phyloP scores from a whole-genome alignment of 2,113 vertebrate genomes.

The Castor canadensis region DNA sequence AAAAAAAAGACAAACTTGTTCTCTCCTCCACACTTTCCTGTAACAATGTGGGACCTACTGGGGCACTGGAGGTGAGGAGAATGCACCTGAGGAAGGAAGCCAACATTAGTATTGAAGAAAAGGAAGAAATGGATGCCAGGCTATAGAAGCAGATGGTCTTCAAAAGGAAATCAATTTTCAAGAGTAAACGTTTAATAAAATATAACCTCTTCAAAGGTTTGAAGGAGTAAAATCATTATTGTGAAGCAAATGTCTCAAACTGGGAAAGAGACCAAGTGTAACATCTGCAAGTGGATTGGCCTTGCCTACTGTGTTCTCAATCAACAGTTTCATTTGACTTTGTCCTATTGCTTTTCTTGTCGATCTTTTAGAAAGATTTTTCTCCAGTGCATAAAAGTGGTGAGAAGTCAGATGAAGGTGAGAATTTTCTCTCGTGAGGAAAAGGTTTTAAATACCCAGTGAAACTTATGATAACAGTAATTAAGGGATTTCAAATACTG shows the following conservation, averaged over 20 bases:
- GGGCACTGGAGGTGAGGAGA: background rate
- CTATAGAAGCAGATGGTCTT: background rate
- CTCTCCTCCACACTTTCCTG: background rate
- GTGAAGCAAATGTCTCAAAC: slow-evolving; percentile 36
- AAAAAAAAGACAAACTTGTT: too few species aligned
- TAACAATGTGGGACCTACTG: background rate
- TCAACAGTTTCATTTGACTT: background rate
- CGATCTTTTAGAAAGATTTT: background rate
- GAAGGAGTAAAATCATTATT: slow-evolving; percentile 16
- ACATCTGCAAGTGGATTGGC: slow-evolving; percentile 45
- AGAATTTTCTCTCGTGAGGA: background rate
- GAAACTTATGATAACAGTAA: background rate
- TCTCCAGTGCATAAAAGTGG: background rate
- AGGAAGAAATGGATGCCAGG: background rate
- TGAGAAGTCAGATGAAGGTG: background rate
- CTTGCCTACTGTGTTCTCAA: background rate
- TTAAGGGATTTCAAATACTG: background rate
- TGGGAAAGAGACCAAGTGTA: slow-evolving; percentile 46
- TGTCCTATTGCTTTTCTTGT: slow-evolving; percentile 12
- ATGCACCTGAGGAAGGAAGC: background rate
- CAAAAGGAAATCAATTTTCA: slow-evolving; percentile 51
- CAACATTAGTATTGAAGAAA: background rate
- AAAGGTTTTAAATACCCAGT: background rate
- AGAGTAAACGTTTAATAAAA: slow-evolving; percentile 32
- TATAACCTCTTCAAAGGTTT: slow-evolving; percentile 40